phyloP scores from a whole-genome alignment of 2,797 vertebrate genomes.

The Poeciliopsis turneri region DNA sequence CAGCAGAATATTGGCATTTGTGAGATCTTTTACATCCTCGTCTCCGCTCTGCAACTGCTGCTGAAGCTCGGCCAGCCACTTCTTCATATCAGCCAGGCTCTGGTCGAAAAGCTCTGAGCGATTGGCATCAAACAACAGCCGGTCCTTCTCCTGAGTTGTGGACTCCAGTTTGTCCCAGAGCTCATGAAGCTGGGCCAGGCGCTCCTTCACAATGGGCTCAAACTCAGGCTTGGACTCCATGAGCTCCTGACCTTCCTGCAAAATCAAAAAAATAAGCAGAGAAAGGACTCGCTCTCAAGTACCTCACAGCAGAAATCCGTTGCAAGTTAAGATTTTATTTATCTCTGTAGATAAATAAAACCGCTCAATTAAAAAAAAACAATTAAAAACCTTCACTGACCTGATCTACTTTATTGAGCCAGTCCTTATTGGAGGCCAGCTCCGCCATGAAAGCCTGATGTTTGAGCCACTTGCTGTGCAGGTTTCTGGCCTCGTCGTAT shows the following conservation, averaged over 20 bases:
- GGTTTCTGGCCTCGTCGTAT: conserved; percentile 89
- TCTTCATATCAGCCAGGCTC: conserved; percentile 87
- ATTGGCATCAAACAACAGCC: conserved; percentile 89
- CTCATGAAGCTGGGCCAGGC: conserved; percentile 81
- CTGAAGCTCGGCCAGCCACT: conserved; percentile 87
- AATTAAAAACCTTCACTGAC: conserved; percentile 63
- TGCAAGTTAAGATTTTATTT: not conserved
- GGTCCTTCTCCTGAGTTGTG: conserved; percentile 87
- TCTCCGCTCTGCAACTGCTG: conserved; percentile 85
- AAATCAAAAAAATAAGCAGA: not conserved
- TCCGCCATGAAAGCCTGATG: conserved; percentile 97
- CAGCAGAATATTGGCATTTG: conserved; percentile 90
- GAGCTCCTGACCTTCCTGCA: conserved; percentile 90
- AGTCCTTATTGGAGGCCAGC: conserved; percentile 89
- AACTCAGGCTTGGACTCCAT: conserved; percentile 87
- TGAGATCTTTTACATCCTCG: conserved; percentile 90
- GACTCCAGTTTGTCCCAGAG: conserved; percentile 88
- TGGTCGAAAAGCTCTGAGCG: conserved; percentile 89
- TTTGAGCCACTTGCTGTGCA: conserved; percentile 96
- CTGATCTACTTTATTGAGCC: conserved; percentile 89
- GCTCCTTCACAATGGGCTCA: conserved; percentile 76
- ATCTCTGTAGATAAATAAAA: not conserved
- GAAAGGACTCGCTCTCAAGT: not conserved
- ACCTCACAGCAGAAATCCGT: not conserved
- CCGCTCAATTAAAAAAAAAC: not conserved